A percentile compares a stretch with the other conserved stretches of the same genome.
Conservation (phyloP, 2,113 vertebrate genomes). For the Pterophyllum scalare region DNA sequence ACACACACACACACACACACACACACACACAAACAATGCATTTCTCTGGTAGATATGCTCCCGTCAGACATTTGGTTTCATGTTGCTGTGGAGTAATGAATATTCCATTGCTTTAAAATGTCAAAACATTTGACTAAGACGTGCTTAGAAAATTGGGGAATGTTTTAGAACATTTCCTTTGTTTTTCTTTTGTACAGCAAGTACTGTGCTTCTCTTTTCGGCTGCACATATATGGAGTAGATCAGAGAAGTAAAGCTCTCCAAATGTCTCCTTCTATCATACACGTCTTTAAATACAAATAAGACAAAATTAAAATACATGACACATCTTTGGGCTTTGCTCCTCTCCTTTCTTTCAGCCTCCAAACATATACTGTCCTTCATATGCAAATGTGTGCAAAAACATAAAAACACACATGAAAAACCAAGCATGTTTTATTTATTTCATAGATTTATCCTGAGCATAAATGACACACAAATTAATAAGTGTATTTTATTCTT, state of each 20-base stretch:
- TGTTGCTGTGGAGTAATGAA: constrained; percentile 35
- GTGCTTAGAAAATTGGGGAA: constrained; percentile 6
- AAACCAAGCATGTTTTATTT: background rate
- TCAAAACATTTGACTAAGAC: constrained; percentile 51
- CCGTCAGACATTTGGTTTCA: constrained; percentile 29
- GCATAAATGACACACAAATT: constrained; percentile 31
- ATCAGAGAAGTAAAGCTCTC: background rate
- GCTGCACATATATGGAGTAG: background rate
- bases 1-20: constrained; percentile 5
- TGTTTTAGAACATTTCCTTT: constrained; percentile 20
- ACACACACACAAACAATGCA: constrained; percentile 4
- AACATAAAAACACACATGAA: background rate
- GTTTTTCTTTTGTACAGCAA: constrained; percentile 14
- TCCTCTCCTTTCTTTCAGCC: background rate
- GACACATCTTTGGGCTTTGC: background rate
- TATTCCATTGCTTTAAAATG: constrained; percentile 55
- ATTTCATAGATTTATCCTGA: constrained; percentile 10
- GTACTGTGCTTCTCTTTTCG: background rate
- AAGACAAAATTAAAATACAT: background rate
- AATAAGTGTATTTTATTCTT: constrained; percentile 31
- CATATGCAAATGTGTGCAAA: background rate
- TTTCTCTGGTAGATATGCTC: constrained; percentile 3
- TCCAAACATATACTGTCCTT: background rate
- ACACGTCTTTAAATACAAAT: background rate
- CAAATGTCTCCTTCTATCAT: background rate